Conservation (phyloP, 2,113 vertebrate genomes). For the Hypomesus transpacificus region DNA sequence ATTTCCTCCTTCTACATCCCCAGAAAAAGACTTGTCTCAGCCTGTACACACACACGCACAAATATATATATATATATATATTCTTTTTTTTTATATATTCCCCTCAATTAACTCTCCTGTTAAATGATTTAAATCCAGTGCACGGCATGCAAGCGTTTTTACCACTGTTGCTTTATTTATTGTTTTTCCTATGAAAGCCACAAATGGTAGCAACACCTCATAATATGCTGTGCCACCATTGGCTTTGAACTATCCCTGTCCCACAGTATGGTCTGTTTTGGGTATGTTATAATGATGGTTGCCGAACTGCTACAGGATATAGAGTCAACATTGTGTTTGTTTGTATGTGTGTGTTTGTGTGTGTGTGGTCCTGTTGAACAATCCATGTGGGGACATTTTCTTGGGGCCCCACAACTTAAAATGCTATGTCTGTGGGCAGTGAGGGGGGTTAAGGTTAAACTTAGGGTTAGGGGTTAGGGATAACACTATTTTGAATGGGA, state of each 20-base stretch:
- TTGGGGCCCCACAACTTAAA: too few species aligned
- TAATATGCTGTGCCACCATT: background rate
- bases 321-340: background rate
- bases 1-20: constrained; percentile 22
- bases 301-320: background rate
- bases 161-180: background rate
- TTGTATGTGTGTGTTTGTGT: constrained; percentile 5
- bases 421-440: too few species aligned
- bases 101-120: background rate
- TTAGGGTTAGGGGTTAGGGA: too few species aligned
- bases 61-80: too few species aligned
- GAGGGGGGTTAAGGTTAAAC: too few species aligned
- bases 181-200: constrained; percentile 6
- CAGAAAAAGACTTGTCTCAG: background rate
- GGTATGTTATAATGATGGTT: too few species aligned
- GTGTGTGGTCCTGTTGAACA: background rate
- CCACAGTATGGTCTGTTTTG: background rate
- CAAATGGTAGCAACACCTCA: constrained; percentile 6
- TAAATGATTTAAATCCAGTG: background rate
- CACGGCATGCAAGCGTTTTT: background rate
- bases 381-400: too few species aligned
- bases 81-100: too few species aligned
- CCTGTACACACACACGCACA: constrained; percentile 19
- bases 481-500: too few species aligned
- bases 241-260: background rate